Evolutionary conservation across 30 jellyfish, hydroid and myxozoan genomes (phyloP), one percentile per base, ranked within the genome.

Genomic region (Phacellophora camtschatica): DNA sequence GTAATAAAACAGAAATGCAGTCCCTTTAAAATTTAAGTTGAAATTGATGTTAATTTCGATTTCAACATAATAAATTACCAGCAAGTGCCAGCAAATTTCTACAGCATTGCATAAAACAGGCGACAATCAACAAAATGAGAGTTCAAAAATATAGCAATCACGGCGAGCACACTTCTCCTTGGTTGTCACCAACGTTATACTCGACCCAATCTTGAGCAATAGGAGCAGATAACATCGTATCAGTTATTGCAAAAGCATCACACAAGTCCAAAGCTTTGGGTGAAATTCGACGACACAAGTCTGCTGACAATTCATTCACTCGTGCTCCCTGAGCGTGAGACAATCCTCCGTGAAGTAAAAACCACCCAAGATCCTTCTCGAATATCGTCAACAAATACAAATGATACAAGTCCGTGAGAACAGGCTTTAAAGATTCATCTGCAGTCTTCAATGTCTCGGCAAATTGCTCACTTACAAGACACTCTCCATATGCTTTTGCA

Each of bases 151-250:
- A n/a, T n/a, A n/a, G 61, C 61, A 11, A 16, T 46, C 61, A 28
- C 2, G 12, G 27, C 3, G 48, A 62, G 9, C 53, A 71, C 31
- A 89, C 83, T 57, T 89, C 97, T 30, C 97, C 97, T 67, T 81
- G 95, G 58, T 89, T 89, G 65, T 89, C 97, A 29, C 73, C 90
- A 32, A 82, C 95, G 63, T 89, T 89, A 42, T 89, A 89, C 20
- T 81, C 90, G 39, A 89, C 88, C 97, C 97, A 89, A 36, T 89
- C 97, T 36, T 32, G 84, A 23, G 97, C 95, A 65, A 89, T 83
- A 27, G 97, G 97, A 15, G 97, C 97, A 5, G 97, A 89, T 13
- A 89, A 57, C 97, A 89, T 89, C 63, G 85, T 69, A 55, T 89
- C 97, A 12, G 92, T 89, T 4, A 89, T 68, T n/a, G 85, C 92